phyloP scores from a whole-genome alignment of 2,888 invertebrate genomes.

The Conistra vaccinii region DNA sequence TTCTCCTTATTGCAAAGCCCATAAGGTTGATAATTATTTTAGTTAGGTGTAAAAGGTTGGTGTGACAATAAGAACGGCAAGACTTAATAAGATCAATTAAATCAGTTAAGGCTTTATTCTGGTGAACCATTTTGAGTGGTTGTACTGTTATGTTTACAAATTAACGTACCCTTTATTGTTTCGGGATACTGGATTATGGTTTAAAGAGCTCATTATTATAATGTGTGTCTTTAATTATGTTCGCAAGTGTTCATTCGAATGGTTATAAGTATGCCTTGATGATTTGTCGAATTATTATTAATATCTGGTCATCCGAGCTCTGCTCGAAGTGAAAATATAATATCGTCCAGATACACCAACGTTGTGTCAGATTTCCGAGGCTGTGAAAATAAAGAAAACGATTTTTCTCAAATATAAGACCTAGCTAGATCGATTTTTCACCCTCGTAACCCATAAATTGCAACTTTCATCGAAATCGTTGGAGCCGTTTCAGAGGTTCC shows the following conservation, averaged over 20 bases:
- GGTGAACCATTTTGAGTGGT: conserved; percentile 58
- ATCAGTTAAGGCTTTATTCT: conserved; percentile 85
- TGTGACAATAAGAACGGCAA: conserved; percentile 80
- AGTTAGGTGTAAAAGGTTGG: conserved; percentile 53
- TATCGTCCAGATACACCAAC: too few relatives aligned
- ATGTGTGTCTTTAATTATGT: conserved; percentile 31
- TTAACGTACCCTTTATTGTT: conserved; percentile 54
- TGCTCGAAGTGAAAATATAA: too few relatives aligned
- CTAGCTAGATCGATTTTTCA: too few relatives aligned
- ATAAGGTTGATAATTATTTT: conserved; percentile 67
- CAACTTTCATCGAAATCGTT: too few relatives aligned
- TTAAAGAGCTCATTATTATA: conserved; percentile 29
- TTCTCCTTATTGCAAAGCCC: conserved; percentile 53
- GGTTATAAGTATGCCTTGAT: background rate
- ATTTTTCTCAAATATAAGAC: too few relatives aligned
- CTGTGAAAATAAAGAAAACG: too few relatives aligned
- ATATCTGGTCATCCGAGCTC: too few relatives aligned
- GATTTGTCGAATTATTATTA: background rate
- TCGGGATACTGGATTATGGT: conserved; percentile 43
- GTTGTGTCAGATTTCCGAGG: too few relatives aligned
- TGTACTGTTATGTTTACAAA: conserved; percentile 66
- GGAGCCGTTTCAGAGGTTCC: too few relatives aligned
- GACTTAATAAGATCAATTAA: conserved; percentile 86
- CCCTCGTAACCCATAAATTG: too few relatives aligned
- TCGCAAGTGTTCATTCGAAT: conserved; percentile 1